These are phyloP conservation scores for Torymus auratus DNA, from an alignment of 2,888 invertebrate species.

Conservation along the genomic window DNA sequence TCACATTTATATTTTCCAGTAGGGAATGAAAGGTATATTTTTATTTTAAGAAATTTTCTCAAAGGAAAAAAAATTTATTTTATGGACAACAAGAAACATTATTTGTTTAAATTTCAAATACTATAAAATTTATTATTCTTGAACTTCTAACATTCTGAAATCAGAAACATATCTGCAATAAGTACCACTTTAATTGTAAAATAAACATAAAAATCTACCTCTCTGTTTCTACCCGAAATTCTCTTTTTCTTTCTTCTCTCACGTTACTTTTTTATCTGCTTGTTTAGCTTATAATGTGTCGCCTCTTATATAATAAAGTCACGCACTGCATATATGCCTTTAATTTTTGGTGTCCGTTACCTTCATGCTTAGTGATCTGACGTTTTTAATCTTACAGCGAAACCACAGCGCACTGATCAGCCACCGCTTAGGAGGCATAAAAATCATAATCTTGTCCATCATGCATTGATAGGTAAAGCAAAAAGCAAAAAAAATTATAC, in stretches of 20 bases:
- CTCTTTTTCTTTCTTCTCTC: slow-evolving; percentile 36
- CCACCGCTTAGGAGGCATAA: slow-evolving; percentile 73
- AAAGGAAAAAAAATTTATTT: too few species aligned
- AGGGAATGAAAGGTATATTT: too few species aligned
- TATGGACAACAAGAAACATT: too few species aligned
- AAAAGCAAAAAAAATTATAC: slow-evolving; percentile 35
- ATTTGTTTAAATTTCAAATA: too few species aligned
- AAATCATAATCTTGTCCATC: slow-evolving; percentile 72
- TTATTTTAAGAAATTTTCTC: too few species aligned
- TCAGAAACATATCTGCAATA: background rate
- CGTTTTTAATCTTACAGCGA: slow-evolving; percentile 74
- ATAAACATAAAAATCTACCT: slow-evolving; percentile 1
- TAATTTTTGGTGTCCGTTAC: slow-evolving; percentile 35
- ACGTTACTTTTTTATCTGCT: slow-evolving; percentile 57
- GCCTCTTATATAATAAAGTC: slow-evolving; percentile 40
- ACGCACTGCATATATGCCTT: slow-evolving; percentile 60
- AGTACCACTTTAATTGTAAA: slow-evolving; percentile 8
- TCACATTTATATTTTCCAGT: too few species aligned
- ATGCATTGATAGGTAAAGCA: slow-evolving; percentile 67
- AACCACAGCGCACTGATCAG: slow-evolving; percentile 76
- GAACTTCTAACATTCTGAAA: slow-evolving; percentile 25
- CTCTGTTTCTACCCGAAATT: background rate
- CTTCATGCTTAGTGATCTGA: slow-evolving; percentile 66
- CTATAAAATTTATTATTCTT: background rate
- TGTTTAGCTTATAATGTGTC: slow-evolving; percentile 34